Evolutionary conservation across 2,113 vertebrate species (phyloP).

Genomic region (Alces alces): DNA sequence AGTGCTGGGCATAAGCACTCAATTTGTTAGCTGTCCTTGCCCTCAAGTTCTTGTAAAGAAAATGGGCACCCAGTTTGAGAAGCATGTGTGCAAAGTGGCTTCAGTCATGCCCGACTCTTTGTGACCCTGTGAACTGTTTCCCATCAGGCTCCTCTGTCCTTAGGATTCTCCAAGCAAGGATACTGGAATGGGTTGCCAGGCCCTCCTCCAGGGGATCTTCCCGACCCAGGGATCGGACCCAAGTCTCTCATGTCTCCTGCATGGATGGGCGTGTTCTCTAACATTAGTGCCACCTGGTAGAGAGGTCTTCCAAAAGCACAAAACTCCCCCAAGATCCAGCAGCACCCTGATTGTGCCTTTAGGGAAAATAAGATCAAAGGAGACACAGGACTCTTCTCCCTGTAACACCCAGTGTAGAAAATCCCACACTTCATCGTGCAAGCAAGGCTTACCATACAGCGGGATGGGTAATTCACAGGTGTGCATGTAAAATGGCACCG

Average conservation of each 20-base stretch:
- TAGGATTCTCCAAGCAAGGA: neutral
- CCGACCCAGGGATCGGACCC: fast-evolving
- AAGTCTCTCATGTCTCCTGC: neutral
- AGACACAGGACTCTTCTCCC: neutral
- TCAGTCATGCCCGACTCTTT: neutral
- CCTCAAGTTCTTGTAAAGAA: neutral
- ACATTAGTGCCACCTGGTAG: neutral
- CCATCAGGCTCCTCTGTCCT: neutral
- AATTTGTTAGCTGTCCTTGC: neutral
- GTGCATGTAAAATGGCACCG: neutral
- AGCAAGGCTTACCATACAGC: neutral
- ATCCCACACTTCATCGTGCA: neutral
- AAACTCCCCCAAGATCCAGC: neutral
- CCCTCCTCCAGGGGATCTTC: neutral
- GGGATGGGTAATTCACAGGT: neutral
- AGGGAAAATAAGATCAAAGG: neutral
- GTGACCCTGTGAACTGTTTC: neutral
- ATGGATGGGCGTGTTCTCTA: neutral
- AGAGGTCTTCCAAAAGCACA: neutral
- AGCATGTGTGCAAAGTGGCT: neutral
- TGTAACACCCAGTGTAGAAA: neutral
- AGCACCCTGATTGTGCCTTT: neutral
- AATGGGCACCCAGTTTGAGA: neutral
- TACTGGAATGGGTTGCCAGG: neutral
- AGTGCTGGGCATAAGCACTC: neutral